Evolutionary conservation across 2,797 vertebrate species (phyloP).

Genomic region (Esox lucius): DNA sequence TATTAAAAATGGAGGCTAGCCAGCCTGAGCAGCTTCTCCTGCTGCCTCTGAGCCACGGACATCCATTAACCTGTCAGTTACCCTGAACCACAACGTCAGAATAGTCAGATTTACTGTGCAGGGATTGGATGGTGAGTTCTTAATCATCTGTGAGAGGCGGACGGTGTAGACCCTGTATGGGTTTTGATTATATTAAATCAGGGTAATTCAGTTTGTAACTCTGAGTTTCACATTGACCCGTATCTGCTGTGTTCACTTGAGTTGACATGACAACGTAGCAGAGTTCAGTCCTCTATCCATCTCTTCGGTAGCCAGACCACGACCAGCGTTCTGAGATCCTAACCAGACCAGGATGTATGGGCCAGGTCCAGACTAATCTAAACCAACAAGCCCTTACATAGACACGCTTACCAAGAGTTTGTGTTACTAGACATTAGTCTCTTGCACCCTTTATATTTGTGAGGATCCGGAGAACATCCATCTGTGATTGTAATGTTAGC

Average conservation of each 20-base stretch:
- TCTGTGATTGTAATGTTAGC: no score
- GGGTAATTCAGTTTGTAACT: slow-evolving; percentile 8
- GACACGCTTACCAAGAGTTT: no score
- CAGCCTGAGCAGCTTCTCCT: no score
- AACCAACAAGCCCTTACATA: background rate
- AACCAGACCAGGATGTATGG: background rate
- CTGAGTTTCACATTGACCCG: background rate
- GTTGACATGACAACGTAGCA: background rate
- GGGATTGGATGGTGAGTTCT: slow-evolving; percentile 28
- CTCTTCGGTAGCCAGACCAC: background rate
- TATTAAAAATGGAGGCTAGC: no score
- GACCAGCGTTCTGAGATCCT: background rate
- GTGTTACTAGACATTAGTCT: no score
- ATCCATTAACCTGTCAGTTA: slow-evolving; percentile 66
- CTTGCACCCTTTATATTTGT: no score
- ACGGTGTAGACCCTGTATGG: background rate
- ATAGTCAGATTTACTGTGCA: slow-evolving; percentile 40
- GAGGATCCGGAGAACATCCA: no score
- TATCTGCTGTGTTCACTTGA: slow-evolving; percentile 4
- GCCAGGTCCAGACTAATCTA: background rate
- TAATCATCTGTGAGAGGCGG: slow-evolving; percentile 42
- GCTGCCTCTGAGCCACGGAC: slow-evolving; percentile 6
- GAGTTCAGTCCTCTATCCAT: background rate
- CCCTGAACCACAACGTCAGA: slow-evolving; percentile 44
- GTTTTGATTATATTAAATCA: slow-evolving; percentile 7